Evolutionary conservation across 1,140 invertebrate genomes (phyloP), one percentile per base, ranked within the genome.

Genomic region (Dinoponera quadriceps): DNA sequence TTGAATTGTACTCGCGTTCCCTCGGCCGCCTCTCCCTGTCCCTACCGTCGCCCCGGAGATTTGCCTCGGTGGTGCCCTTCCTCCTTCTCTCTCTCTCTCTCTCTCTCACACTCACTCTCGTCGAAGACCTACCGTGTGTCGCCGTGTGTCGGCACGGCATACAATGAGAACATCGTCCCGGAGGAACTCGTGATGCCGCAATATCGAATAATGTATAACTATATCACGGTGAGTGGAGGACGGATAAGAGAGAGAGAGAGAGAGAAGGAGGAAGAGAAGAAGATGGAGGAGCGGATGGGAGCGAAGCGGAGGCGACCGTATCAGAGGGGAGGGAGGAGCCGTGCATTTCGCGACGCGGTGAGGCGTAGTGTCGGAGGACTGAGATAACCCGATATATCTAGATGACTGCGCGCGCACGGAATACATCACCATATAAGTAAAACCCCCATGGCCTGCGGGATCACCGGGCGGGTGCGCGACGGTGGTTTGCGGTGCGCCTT

Each of bases 121-220:
- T 44, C 57, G 54, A 63, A 49, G 54, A 69, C 54, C 73, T 51
- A 85, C 66, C 59, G 77, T 84, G 73, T 78, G 66, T 86, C 57
- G 72, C 68, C 48, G 68, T 63, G 80, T 68, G 60, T 66, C 86
- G 84, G 81, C 86, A 83, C 65, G 66, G 87, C 85, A 89, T 89
- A 92, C 91, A 93, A 92, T 90, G 90, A 92, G 90, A 90, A 91
- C 87, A 91, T 91, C 88, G 90, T 92, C 85, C 89, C 80, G 84
- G 73, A 83, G 83, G 89, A 92, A 91, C 86, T 91, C 91, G 90
- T 91, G 91, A 92, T 91, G 86, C 88, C 83, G 90, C 88, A 91
- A 91, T 91, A 92, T 91, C 91, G 90, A 93, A 92, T 93, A 92
- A 91, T 90, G 86, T 91, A 93, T 90, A 92, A 92, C 90, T 92